These are phyloP conservation scores for Gymnocheta viridis DNA, from an alignment of 2,888 invertebrate species.

Conservation along the genomic window DNA sequence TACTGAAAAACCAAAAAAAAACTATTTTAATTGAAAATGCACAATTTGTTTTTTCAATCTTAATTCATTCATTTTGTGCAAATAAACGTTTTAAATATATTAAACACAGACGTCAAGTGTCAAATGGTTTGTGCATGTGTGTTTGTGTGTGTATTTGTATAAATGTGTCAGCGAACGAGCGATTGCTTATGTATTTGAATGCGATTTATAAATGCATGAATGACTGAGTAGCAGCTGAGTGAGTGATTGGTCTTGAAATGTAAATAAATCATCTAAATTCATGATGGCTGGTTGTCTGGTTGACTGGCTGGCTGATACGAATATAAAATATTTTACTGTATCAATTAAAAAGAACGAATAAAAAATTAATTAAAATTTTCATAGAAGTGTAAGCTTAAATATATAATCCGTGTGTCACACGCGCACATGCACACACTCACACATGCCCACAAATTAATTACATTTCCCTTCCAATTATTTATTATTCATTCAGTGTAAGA, in stretches of 20 bases:
- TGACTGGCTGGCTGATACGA: slow-evolving; percentile 1
- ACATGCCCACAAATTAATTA: slow-evolving; percentile 38
- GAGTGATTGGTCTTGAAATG: slow-evolving; percentile 52
- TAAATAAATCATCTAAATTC: slow-evolving; percentile 54
- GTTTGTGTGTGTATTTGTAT: neutral
- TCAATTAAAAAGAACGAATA: neutral
- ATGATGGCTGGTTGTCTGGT: slow-evolving; percentile 23
- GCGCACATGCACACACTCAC: neutral
- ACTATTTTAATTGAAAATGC: slow-evolving; percentile 42
- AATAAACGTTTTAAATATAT: slow-evolving; percentile 43
- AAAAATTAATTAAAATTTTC: slow-evolving; percentile 48
- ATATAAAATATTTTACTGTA: slow-evolving; percentile 10
- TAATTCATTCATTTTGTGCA: slow-evolving; percentile 26
- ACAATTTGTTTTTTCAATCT: slow-evolving; percentile 22
- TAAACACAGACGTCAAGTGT: slow-evolving; percentile 52
- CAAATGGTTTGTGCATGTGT: slow-evolving; percentile 33
- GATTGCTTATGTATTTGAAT: neutral
- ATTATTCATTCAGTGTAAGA: slow-evolving; percentile 36
- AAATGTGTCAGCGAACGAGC: neutral
- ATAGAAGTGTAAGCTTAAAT: slow-evolving; percentile 18
- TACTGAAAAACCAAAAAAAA: neutral
- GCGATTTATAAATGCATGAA: slow-evolving; percentile 35
- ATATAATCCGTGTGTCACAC: neutral
- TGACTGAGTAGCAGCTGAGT: slow-evolving; percentile 37
- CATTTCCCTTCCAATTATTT: slow-evolving; percentile 64